These are phyloP conservation scores for Tretioscincus oriximinensis DNA, from an alignment of 2,113 vertebrate species.

Conservation along the genomic window DNA sequence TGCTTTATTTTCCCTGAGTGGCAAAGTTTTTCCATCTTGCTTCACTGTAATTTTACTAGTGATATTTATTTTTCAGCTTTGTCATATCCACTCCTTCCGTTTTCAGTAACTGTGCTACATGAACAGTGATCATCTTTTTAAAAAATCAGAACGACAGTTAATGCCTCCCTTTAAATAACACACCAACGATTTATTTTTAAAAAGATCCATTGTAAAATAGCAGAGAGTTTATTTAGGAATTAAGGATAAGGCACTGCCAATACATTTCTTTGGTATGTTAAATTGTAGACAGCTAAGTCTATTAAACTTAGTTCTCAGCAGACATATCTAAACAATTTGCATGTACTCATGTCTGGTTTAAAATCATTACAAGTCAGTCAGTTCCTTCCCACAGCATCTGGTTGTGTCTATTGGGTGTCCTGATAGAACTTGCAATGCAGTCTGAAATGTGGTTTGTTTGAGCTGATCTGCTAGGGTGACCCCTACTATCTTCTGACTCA, in stretches of 20 bases:
- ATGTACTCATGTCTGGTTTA: constrained; percentile 65
- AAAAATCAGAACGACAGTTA: not conserved
- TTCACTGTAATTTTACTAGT: not conserved
- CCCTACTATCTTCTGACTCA: constrained; percentile 70
- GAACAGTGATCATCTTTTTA: not conserved
- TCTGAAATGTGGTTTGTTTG: constrained; percentile 68
- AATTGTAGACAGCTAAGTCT: constrained; percentile 52
- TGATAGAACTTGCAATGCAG: constrained; percentile 55
- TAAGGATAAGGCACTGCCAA: constrained; percentile 42
- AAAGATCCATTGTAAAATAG: not conserved
- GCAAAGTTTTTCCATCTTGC: not conserved
- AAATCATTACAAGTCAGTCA: constrained; percentile 52
- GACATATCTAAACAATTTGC: constrained; percentile 61
- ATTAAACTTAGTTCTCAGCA: constrained; percentile 64
- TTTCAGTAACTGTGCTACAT: not conserved
- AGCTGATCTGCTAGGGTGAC: constrained; percentile 53
- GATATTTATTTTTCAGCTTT: not conserved
- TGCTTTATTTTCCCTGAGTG: too few species aligned
- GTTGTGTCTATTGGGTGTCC: constrained; percentile 49
- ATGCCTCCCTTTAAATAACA: too few species aligned
- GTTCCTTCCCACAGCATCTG: constrained; percentile 59
- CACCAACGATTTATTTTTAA: too few species aligned
- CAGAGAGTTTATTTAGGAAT: constrained; percentile 36
- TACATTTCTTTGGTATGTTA: constrained; percentile 43
- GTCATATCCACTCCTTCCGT: not conserved